Evolutionary conservation across 2,888 invertebrate genomes (phyloP).

Genomic region (Polydrusus cervinus): DNA sequence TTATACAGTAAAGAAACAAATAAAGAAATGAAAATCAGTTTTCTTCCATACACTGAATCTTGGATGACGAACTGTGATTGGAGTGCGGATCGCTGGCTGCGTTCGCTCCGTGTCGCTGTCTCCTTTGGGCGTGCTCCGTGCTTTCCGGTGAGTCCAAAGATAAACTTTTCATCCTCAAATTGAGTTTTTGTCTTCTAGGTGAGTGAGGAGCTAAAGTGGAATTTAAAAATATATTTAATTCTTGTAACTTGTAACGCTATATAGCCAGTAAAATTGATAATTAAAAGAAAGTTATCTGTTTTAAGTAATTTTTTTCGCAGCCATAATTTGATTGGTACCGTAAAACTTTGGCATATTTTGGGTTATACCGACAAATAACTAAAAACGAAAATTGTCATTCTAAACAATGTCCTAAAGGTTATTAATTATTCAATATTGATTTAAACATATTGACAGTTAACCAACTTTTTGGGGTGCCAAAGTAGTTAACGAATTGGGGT

Average conservation of each 20-base stretch:
- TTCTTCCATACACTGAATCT: constrained; percentile 75
- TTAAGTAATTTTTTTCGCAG: no score
- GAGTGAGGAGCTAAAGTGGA: constrained; percentile 88
- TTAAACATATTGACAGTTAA: no score
- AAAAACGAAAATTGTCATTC: no score
- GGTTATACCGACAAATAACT: no score
- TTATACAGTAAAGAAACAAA: neutral
- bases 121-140: constrained; percentile 85
- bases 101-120: constrained; percentile 73
- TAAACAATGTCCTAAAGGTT: no score
- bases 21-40: constrained; percentile 23
- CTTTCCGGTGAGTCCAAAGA: constrained; percentile 97
- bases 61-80: constrained; percentile 75
- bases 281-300: constrained; percentile 7
- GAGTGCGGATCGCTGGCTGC: constrained; percentile 71
- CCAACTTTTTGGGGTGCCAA: no score
- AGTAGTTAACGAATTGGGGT: no score
- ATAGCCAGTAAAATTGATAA: neutral
- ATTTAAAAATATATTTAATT: constrained; percentile 8
- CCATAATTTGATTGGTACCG: no score
- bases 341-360: no score
- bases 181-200: constrained; percentile 95
- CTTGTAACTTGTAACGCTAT: neutral
- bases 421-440: no score
- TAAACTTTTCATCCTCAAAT: constrained; percentile 97